Percentiles rank a stretch among this genome's conserved stretches.
Conservation (phyloP, 2,888 invertebrate genomes). For the Volucella bombylans region DNA sequence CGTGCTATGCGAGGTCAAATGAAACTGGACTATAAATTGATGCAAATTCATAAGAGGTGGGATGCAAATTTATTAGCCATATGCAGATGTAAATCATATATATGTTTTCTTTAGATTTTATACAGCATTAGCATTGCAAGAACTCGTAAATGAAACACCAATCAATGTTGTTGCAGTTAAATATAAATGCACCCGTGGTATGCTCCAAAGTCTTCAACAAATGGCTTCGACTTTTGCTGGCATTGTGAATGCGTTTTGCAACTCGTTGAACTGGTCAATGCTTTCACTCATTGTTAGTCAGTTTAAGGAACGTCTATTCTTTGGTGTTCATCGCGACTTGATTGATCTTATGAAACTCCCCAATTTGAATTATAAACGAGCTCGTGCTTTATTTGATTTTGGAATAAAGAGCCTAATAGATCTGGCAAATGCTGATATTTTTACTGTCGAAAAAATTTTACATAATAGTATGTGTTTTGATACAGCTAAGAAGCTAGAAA, state of each 20-base stretch:
- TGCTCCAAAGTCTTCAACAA: constrained; percentile 96
- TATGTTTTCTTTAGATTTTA: constrained; percentile 86
- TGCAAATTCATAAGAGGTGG: constrained; percentile 87
- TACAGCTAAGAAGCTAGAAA: constrained; percentile 89
- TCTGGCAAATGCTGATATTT: constrained; percentile 89
- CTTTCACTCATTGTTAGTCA: constrained; percentile 94
- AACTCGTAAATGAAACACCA: constrained; percentile 95
- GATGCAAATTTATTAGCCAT: not conserved
- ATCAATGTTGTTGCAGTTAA: constrained; percentile 91
- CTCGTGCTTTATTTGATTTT: constrained; percentile 91
- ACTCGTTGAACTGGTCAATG: constrained; percentile 94
- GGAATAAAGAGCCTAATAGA: constrained; percentile 90
- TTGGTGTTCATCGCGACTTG: constrained; percentile 95
- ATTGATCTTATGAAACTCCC: constrained; percentile 94
- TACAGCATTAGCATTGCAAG: constrained; percentile 94
- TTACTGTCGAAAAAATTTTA: constrained; percentile 89
- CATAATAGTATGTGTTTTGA: constrained; percentile 92
- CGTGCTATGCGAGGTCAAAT: constrained; percentile 88
- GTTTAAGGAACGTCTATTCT: constrained; percentile 96
- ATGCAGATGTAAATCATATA: not conserved
- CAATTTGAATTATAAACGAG: constrained; percentile 91
- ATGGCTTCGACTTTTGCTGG: constrained; percentile 97
- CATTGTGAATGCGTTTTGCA: constrained; percentile 98
- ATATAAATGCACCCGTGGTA: constrained; percentile 93
- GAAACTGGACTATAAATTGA: constrained; percentile 84